Percentiles rank a stretch among this genome's conserved stretches.
These are phyloP conservation scores for Leucoptera coffeella DNA, from an alignment of 2,888 invertebrate species.

Conservation along the genomic window DNA sequence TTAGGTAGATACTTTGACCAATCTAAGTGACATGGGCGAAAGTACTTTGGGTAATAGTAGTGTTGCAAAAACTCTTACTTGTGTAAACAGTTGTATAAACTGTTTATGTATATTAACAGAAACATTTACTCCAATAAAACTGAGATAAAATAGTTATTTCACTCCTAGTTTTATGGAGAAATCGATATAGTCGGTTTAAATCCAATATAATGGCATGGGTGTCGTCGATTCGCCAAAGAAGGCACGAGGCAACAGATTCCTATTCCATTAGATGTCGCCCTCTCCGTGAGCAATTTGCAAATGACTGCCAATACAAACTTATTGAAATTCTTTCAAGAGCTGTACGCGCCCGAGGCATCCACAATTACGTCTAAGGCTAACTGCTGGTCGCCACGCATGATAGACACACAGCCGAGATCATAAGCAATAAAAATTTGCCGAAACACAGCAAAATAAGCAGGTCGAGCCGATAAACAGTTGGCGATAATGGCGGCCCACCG, in stretches of 20 bases:
- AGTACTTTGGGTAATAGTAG: too few relatives aligned
- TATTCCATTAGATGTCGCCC: conserved; percentile 46
- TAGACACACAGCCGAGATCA: conserved; percentile 7
- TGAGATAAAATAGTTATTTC: neutral
- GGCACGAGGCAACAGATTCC: conserved; percentile 21
- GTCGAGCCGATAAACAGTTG: neutral
- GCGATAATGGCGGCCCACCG: neutral
- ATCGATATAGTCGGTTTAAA: neutral
- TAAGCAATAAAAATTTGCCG: too few relatives aligned
- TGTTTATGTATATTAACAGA: too few relatives aligned
- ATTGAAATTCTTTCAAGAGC: conserved; percentile 43
- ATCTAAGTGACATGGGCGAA: too few relatives aligned
- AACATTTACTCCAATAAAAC: conserved; percentile 11
- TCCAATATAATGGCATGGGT: conserved; percentile 8
- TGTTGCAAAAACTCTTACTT: too few relatives aligned
- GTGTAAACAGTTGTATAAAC: too few relatives aligned
- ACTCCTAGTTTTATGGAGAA: conserved; percentile 3
- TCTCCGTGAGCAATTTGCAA: conserved; percentile 42
- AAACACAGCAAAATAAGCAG: too few relatives aligned
- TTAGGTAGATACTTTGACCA: too few relatives aligned
- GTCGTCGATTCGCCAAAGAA: conserved; percentile 33
- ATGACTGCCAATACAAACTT: conserved; percentile 42
- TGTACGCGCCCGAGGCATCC: neutral
- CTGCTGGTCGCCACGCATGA: too few relatives aligned
- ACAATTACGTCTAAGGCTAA: neutral